Evolutionary conservation across 2,113 vertebrate species (phyloP).

Genomic region (Gymnorhina tibicen): DNA sequence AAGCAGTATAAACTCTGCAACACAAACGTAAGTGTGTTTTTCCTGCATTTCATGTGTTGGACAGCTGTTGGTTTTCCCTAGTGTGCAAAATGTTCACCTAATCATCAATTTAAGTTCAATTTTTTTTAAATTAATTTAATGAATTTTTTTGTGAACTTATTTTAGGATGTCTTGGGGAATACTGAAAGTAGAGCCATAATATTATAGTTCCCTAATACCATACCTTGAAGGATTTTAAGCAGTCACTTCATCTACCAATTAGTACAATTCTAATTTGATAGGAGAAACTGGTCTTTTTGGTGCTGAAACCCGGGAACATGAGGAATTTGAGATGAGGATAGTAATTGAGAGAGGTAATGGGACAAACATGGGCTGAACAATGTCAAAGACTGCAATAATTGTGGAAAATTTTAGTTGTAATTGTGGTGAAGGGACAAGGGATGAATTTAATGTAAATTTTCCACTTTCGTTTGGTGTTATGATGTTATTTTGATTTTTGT

Average conservation of each 20-base stretch:
- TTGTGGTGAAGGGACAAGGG: background rate
- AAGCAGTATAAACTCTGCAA: constrained; percentile 86
- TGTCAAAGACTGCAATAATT: background rate
- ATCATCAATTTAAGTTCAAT: background rate
- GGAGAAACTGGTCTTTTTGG: background rate
- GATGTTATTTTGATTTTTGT: background rate
- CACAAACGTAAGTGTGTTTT: constrained; percentile 76
- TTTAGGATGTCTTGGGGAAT: background rate
- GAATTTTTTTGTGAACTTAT: background rate
- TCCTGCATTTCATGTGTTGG: background rate
- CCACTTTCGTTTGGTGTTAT: background rate
- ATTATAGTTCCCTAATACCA: background rate
- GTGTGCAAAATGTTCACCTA: background rate
- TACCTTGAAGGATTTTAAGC: background rate
- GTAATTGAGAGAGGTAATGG: background rate
- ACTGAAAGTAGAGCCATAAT: background rate
- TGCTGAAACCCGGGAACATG: background rate
- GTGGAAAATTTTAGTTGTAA: background rate
- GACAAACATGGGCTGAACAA: background rate
- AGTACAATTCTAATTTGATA: background rate
- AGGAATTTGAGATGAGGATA: background rate
- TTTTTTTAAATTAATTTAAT: background rate
- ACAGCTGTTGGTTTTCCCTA: background rate
- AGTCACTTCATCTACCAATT: background rate
- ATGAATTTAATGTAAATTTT: background rate